Conservation (phyloP, 2,888 invertebrate species). For the Emmelina monodactyla region DNA sequence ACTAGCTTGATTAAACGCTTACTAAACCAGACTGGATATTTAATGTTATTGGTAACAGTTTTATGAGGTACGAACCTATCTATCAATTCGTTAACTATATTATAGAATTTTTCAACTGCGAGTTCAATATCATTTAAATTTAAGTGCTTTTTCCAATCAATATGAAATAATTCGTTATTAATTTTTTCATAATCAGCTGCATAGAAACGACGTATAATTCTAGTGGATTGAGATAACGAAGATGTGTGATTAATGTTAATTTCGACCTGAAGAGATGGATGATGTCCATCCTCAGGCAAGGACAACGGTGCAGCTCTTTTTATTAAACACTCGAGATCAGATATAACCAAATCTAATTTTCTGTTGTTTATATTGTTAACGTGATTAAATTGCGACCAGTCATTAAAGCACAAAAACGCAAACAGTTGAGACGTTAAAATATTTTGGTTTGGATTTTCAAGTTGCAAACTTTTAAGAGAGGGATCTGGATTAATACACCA, state of each 20-base stretch:
- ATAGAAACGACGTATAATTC: too few species aligned
- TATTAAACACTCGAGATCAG: background rate
- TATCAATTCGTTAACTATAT: constrained; percentile 4
- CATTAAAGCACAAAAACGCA: constrained; percentile 5
- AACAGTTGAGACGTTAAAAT: too few species aligned
- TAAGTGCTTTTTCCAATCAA: constrained; percentile 6
- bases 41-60: background rate
- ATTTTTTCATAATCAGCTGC: constrained; percentile 4
- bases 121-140: too few species aligned
- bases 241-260: background rate
- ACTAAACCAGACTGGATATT: constrained; percentile 9
- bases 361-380: constrained; percentile 5
- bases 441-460: constrained; percentile 3
- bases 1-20: too few species aligned
- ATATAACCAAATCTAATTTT: constrained; percentile 6
- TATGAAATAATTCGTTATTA: background rate
- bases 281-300: too few species aligned
- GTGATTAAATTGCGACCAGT: constrained; percentile 6
- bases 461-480: background rate
- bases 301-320: constrained; percentile 4
- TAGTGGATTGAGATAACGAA: too few species aligned
- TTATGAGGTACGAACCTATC: constrained; percentile 2
- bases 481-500: background rate
- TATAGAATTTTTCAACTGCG: constrained; percentile 8
- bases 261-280: constrained; percentile 5